These are phyloP conservation scores for Oryctolagus cuniculus DNA, from an alignment of 2,113 vertebrate species.

Conservation along the genomic window DNA sequence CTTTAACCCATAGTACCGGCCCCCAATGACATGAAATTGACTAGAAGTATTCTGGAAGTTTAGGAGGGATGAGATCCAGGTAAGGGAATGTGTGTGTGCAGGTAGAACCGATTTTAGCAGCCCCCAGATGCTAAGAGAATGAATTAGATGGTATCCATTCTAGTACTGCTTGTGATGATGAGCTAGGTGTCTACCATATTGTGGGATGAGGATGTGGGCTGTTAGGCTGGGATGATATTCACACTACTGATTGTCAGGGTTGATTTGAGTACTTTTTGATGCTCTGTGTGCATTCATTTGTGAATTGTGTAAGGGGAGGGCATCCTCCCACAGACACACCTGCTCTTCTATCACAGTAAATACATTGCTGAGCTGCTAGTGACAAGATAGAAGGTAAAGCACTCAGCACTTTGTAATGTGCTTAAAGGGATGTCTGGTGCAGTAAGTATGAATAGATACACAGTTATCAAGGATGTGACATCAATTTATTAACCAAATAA, in stretches of 20 bases:
- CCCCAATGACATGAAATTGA: background rate
- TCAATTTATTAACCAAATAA: background rate
- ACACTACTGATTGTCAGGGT: background rate
- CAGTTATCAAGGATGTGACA: background rate
- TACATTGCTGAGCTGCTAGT: background rate
- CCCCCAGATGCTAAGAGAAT: background rate
- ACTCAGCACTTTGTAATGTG: background rate
- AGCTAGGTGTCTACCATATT: background rate
- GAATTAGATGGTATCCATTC: background rate
- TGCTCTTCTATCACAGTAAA: background rate
- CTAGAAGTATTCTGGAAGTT: background rate
- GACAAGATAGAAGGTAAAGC: background rate
- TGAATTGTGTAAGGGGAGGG: background rate
- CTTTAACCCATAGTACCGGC: too few relatives aligned
- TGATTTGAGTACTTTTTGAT: background rate
- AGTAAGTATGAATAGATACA: background rate
- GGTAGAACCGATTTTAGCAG: background rate
- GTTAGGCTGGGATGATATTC: background rate
- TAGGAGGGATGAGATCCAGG: background rate
- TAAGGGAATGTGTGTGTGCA: background rate
- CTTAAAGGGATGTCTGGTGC: background rate
- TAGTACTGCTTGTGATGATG: background rate
- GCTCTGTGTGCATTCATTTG: background rate
- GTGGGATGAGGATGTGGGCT: background rate
- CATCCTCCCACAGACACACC: background rate